Evolutionary conservation across 2,113 vertebrate genomes (phyloP), one percentile per base, ranked within the genome.

Genomic region (Abramis brama): DNA sequence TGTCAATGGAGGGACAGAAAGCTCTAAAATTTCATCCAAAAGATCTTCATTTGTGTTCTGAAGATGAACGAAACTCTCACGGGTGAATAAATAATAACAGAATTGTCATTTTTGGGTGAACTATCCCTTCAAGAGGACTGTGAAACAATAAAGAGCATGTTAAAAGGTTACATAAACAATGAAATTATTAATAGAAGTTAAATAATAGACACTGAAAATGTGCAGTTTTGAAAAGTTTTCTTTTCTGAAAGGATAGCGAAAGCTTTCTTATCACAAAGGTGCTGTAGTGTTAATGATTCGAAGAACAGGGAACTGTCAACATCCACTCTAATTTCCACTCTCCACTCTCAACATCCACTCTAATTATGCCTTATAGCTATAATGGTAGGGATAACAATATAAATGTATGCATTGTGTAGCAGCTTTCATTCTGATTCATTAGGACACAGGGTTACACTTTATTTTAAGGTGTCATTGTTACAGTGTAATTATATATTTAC

Each of bases 311-410:
- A 57, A 75, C 11, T 75, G n/a, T 50, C 73, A 36, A n/a, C 23
- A 74, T 74, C 25, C 76, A 39, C 19, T 59, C 52, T 79, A 79
- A 79, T 59, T 79, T n/a, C n/a, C n/a, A n/a, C n/a, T n/a, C n/a
- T n/a, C n/a, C n/a, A n/a, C n/a, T n/a, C n/a, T 50, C 73, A 36
- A n/a, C 23, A 74, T 74, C 25, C 76, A 39, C 19, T 59, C 52
- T 79, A 79, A 79, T 59, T 79, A 59, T 10, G 36, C 33, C 55
- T 25, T 19, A 27, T 21, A 55, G 50, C 27, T 55, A 77, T 9
- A 43, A 39, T 43, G 36, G 1, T 43, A 55, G 1, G 12, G 43
- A 5, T 62, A 62, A 80, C 4, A 43, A 43, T 30, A 21, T 50
- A 17, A 17, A 43, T 45, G 0, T 21, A 25, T 43, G 12, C 55